phyloP scores from a whole-genome alignment of 2,888 invertebrate species.

The Erebia palarica region DNA sequence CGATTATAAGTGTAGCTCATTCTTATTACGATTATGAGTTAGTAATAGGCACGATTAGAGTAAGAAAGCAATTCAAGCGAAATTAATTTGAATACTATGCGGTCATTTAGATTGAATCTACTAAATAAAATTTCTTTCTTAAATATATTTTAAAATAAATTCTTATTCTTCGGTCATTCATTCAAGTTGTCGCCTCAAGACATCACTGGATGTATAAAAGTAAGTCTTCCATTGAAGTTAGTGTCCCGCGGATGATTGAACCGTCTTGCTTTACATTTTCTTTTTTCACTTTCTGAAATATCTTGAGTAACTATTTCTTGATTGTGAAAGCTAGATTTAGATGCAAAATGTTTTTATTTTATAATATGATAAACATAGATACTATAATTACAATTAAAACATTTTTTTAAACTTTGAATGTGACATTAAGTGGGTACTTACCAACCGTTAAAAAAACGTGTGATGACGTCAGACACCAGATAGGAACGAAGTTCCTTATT shows the following conservation, averaged over 20 bases:
- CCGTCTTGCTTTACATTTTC: constrained; percentile 34
- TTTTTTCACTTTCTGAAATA: constrained; percentile 15
- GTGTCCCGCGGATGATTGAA: constrained; percentile 34
- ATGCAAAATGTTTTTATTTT: constrained; percentile 1
- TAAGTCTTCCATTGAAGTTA: constrained; percentile 37
- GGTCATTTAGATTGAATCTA: constrained; percentile 16
- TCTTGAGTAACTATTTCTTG: constrained; percentile 11
- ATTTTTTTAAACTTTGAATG: background rate
- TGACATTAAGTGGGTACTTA: background rate
- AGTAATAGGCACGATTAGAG: no score
- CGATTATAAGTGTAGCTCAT: background rate
- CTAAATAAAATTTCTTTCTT: constrained; percentile 20
- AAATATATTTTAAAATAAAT: constrained; percentile 21
- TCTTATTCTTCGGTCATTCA: constrained; percentile 28
- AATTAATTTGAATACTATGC: constrained; percentile 9
- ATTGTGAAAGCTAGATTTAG: background rate
- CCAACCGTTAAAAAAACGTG: no score
- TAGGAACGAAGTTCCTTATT: no score
- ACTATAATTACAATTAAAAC: background rate
- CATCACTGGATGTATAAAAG: constrained; percentile 33
- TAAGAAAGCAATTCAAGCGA: constrained; percentile 1
- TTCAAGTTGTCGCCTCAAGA: constrained; percentile 31
- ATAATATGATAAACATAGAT: background rate
- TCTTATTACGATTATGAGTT: background rate
- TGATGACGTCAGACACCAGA: no score